These are phyloP conservation scores for Epizoanthus stellaris DNA, from an alignment of 92 coral and sea anemone species.

Conservation along the genomic window DNA sequence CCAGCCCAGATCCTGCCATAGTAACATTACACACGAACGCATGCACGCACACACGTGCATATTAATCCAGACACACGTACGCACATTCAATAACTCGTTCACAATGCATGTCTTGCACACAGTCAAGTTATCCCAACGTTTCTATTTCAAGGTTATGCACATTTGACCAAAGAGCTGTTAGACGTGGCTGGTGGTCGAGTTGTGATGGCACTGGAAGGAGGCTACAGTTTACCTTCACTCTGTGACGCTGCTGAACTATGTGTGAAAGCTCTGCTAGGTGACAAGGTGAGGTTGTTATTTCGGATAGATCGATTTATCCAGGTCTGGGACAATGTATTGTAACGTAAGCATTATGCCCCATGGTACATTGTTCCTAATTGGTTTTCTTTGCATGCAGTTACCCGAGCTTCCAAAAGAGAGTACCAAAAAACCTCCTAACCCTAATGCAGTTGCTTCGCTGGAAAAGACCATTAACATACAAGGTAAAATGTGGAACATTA, in stretches of 20 bases:
- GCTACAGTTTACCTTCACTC: constrained; percentile 93
- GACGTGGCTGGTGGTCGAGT: constrained; percentile 93
- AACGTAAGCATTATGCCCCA: too few relatives aligned
- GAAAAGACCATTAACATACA: constrained; percentile 90
- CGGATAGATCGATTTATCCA: background rate
- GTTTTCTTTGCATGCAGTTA: constrained; percentile 48
- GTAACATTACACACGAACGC: background rate
- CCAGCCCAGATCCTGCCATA: background rate
- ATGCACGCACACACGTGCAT: background rate
- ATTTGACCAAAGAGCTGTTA: constrained; percentile 94
- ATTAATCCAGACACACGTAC: too few relatives aligned
- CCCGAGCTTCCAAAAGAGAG: constrained; percentile 92
- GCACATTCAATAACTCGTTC: too few relatives aligned
- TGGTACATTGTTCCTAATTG: background rate
- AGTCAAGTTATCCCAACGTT: background rate
- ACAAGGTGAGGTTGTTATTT: constrained; percentile 64
- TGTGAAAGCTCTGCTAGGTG: constrained; percentile 85
- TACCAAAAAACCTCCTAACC: constrained; percentile 84
- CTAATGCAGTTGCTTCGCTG: constrained; percentile 89
- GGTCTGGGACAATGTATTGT: too few relatives aligned
- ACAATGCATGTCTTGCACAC: background rate
- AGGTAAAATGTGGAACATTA: constrained; percentile 46
- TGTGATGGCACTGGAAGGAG: constrained; percentile 97
- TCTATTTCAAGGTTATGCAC: constrained; percentile 82
- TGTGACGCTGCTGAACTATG: constrained; percentile 98